These are phyloP conservation scores for Zaprionus inermis DNA, from an alignment of 1,140 invertebrate genomes.

Conservation along the genomic window DNA sequence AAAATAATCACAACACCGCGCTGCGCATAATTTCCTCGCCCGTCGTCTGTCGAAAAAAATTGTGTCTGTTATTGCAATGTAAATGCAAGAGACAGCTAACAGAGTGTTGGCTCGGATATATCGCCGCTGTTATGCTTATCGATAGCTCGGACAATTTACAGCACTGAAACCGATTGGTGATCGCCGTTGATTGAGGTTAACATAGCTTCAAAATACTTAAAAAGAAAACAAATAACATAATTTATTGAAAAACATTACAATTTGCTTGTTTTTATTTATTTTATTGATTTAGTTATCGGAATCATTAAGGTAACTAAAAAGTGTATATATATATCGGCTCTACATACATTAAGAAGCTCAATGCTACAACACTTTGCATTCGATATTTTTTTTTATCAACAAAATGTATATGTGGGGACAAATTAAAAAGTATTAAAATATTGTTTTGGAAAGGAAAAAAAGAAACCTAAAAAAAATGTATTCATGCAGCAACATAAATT, in stretches of 20 bases:
- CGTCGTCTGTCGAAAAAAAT: conserved; percentile 37
- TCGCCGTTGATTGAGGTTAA: background rate
- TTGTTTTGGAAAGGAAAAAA: background rate
- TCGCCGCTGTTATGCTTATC: conserved; percentile 9
- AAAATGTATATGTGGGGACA: background rate
- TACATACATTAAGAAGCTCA: conserved; percentile 1
- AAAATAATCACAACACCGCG: conserved; percentile 60
- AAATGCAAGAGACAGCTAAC: conserved; percentile 2
- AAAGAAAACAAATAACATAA: background rate
- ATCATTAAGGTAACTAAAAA: background rate
- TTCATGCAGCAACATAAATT: background rate
- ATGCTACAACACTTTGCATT: background rate
- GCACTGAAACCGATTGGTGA: background rate
- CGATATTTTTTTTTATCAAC: background rate
- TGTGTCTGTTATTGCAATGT: conserved; percentile 28
- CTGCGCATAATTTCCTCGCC: conserved; percentile 52
- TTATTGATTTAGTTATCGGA: background rate
- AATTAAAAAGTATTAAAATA: background rate
- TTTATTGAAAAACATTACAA: background rate
- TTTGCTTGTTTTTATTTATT: background rate
- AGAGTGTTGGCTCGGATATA: background rate
- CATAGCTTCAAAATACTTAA: background rate
- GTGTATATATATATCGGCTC: too few relatives aligned
- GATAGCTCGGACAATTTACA: background rate
- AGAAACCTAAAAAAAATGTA: too few relatives aligned